Base-by-base conservation (phyloP, 2,113 vertebrate genomes). In the Chloebia gouldiae region DNA sequence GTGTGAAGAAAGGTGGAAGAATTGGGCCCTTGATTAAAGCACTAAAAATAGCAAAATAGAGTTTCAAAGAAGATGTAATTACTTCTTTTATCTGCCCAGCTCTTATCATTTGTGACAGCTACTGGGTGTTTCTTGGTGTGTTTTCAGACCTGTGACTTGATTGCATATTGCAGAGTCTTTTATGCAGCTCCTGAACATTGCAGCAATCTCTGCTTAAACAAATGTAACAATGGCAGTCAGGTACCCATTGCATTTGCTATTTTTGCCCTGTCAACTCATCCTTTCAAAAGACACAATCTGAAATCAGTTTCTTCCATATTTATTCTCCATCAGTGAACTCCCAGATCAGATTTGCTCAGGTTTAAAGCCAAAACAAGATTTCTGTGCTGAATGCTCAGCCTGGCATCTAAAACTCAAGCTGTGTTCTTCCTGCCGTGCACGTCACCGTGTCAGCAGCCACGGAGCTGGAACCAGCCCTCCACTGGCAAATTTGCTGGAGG, bases 291-390 rank as follows among this genome's bases (percentile, higher is more conserved):
- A 88, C 84, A 88, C 82, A 90, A 96, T 96, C 60, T 94, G 95
- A 97, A 97, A 97, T 95, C 94, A 45, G 91, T 90, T 95, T 64
- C 91, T 96, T 96, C 86, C 89, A 72, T 95, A 88, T 96, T 96
- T 97, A 96, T 96, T 97, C 94, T 87, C 95, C 89, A 82, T 78
- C 96, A 93, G 50, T 92, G 95, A 94, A 51, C 85, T 95, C 93
- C 82, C 76, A 78, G 94, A 93, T 97, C 94, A 86, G 93, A 94
- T 97, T 93, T 97, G 70, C 91, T 96, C 93, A 51, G 85, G 84
- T 96, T 96, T 96, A 69, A 94, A 97, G 89, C 95, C 93, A 93
- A 97, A 97, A 96, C 91, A 95, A 94, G 92, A 25, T 92, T 94
- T 96, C 81, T 75, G 50, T n/a, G 66, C 92, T 87, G 88, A 94